phyloP scores from a whole-genome alignment of 2,888 invertebrate species.

The Aleiodes leptofemur region DNA sequence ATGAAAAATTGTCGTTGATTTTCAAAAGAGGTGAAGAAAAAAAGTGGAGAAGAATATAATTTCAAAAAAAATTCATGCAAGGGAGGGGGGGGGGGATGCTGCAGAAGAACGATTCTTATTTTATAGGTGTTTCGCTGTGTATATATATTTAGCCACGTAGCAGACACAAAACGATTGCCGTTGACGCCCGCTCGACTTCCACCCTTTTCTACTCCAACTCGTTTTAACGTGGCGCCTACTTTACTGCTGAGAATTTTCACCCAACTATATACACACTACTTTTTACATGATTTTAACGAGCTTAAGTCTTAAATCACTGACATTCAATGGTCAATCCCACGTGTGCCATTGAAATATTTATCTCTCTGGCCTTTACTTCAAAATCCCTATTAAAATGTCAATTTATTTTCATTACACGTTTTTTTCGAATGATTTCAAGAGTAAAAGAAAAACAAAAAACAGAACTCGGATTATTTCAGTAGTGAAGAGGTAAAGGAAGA shows the following conservation, averaged over 20 bases:
- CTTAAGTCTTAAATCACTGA: background rate
- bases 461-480: background rate
- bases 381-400: background rate
- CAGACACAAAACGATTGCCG: slow-evolving; percentile 72
- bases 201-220: slow-evolving; percentile 31
- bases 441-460: background rate
- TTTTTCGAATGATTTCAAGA: background rate
- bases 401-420: background rate
- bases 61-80: background rate
- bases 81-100: background rate
- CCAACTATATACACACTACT: background rate
- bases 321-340: background rate
- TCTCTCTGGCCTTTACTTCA: background rate
- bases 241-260: slow-evolving; percentile 24
- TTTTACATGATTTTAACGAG: background rate
- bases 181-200: slow-evolving; percentile 58
- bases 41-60: background rate
- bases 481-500: too few relatives aligned
- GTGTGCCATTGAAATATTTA: background rate
- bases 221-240: slow-evolving; percentile 32
- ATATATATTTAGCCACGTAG: slow-evolving; percentile 67
- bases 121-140: slow-evolving; percentile 44
- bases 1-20: slow-evolving; percentile 28
- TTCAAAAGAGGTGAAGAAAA: background rate
- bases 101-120: slow-evolving; percentile 33